Conservation (phyloP, 2,888 invertebrate species). For the Hirtodrosophila alboralis region DNA sequence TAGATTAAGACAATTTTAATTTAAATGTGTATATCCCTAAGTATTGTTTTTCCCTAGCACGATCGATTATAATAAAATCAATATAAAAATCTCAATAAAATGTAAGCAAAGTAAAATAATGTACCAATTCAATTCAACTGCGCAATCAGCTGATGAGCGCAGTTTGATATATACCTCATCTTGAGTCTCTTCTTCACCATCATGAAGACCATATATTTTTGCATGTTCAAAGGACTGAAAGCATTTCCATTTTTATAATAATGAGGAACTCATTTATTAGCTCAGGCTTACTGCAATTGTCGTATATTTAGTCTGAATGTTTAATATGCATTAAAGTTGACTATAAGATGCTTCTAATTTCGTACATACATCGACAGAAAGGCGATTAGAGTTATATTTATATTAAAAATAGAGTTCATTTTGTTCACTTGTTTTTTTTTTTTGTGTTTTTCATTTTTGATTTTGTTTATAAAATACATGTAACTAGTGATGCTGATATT, state of each 20-base stretch:
- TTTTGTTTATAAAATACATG: slow-evolving; percentile 16
- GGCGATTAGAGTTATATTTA: slow-evolving; percentile 18
- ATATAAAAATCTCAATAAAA: too few species aligned
- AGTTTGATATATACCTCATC: not conserved
- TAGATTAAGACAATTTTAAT: too few species aligned
- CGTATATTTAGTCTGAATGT: slow-evolving; percentile 20
- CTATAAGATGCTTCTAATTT: not conserved
- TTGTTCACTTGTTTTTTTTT: slow-evolving; percentile 51
- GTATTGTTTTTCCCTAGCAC: too few species aligned
- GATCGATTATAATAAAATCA: too few species aligned
- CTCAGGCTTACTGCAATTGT: slow-evolving; percentile 16
- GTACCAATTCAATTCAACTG: too few species aligned
- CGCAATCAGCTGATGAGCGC: too few species aligned
- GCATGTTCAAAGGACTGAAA: slow-evolving; percentile 40
- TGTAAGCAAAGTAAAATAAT: too few species aligned
- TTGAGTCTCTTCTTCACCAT: too few species aligned
- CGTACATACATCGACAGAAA: slow-evolving; percentile 26
- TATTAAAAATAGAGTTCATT: slow-evolving; percentile 46
- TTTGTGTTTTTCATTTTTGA: too few species aligned
- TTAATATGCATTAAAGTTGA: slow-evolving; percentile 7
- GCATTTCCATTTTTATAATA: slow-evolving; percentile 8
- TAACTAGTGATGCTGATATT: slow-evolving; percentile 17
- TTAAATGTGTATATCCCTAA: too few species aligned
- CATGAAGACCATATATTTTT: too few species aligned
- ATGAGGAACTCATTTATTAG: slow-evolving; percentile 35